Evolutionary conservation across 2,888 invertebrate genomes (phyloP).

Genomic region (Galerucella pusilla): DNA sequence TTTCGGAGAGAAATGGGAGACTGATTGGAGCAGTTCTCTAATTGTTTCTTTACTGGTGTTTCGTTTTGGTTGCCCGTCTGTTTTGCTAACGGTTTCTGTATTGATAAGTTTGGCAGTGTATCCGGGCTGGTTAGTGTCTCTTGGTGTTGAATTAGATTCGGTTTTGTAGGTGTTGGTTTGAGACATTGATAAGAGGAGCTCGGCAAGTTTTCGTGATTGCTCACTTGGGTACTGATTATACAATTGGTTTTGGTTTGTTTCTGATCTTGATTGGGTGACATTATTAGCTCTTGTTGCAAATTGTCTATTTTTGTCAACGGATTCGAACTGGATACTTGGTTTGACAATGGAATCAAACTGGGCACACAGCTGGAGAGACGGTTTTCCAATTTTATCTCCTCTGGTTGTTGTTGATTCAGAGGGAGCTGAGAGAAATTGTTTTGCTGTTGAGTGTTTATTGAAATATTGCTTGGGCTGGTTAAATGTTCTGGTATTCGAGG

Average conservation of each 20-base stretch:
- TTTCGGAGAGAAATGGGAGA: constrained; percentile 18
- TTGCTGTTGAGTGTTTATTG: constrained; percentile 4
- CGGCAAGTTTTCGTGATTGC: constrained; percentile 24
- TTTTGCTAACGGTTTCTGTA: constrained; percentile 13
- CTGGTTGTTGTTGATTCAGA: constrained; percentile 13
- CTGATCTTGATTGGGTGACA: constrained; percentile 17
- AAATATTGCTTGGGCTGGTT: constrained; percentile 14
- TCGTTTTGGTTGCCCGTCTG: constrained; percentile 17
- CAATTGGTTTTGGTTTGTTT: constrained; percentile 12
- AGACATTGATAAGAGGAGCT: constrained; percentile 31
- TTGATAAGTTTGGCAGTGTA: neutral
- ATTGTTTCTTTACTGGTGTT: constrained; percentile 21
- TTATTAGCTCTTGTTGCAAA: constrained; percentile 10
- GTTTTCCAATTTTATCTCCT: constrained; percentile 13
- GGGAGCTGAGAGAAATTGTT: constrained; percentile 1
- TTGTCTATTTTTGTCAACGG: constrained; percentile 33
- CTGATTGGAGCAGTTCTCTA: constrained; percentile 25
- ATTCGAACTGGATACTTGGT: constrained; percentile 13
- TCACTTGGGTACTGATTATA: constrained; percentile 11
- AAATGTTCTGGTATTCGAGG: neutral
- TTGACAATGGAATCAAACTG: constrained; percentile 13
- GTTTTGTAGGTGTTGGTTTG: neutral
- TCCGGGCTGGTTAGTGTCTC: constrained; percentile 1
- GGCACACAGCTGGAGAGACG: constrained; percentile 3
- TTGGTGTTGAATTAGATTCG: constrained; percentile 4